These are phyloP conservation scores for Chymomyza costata DNA, from an alignment of 1,140 invertebrate species.

Conservation along the genomic window DNA sequence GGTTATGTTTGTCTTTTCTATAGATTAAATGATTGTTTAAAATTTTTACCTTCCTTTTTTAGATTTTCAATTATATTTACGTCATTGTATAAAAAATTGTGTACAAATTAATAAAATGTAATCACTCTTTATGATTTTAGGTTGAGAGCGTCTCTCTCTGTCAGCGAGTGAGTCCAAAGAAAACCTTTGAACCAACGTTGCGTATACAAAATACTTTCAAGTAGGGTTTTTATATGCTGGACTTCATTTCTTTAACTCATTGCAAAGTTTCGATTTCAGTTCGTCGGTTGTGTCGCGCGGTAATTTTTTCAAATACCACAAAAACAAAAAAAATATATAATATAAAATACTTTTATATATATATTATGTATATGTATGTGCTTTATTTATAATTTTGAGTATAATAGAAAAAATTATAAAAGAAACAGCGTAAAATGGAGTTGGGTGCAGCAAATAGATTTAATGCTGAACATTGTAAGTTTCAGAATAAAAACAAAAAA, in stretches of 20 bases:
- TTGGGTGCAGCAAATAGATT: slow-evolving; percentile 27
- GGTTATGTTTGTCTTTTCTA: no score
- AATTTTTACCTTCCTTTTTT: no score
- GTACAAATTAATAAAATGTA: no score
- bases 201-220: slow-evolving; percentile 16
- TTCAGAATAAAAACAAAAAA: slow-evolving; percentile 4
- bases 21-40: no score
- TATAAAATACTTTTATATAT: neutral
- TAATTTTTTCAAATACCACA: neutral
- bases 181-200: slow-evolving; percentile 47
- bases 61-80: no score
- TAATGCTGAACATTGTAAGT: slow-evolving; percentile 45
- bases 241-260: slow-evolving; percentile 40
- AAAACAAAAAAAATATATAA: slow-evolving; percentile 9
- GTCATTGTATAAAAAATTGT: no score
- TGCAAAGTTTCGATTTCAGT: slow-evolving; percentile 43
- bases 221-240: slow-evolving; percentile 25
- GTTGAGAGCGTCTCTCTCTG: slow-evolving; percentile 11
- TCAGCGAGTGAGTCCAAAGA: slow-evolving; percentile 7
- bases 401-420: slow-evolving; percentile 20
- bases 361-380: neutral
- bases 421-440: slow-evolving; percentile 31
- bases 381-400: slow-evolving; percentile 1
- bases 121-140: no score
- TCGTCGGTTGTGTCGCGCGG: slow-evolving; percentile 49